Evolutionary conservation across 2,797 vertebrate genomes (phyloP).

Genomic region (Knipowitschia caucasica): DNA sequence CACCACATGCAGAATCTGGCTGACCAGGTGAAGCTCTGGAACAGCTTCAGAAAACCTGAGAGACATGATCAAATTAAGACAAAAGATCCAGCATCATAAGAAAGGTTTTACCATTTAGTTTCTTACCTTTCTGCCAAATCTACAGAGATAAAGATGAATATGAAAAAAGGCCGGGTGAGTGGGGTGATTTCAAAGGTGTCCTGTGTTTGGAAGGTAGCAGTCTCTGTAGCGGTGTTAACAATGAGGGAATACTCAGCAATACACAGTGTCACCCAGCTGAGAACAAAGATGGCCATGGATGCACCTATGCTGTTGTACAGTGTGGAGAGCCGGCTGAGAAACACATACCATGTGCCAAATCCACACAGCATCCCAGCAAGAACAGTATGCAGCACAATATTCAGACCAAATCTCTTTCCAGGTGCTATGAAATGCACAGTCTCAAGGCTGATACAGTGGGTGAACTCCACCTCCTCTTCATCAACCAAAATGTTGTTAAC

Average conservation of each 20-base stretch:
- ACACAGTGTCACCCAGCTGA: slow-evolving; percentile 94
- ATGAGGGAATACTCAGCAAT: slow-evolving; percentile 94
- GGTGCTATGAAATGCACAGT: slow-evolving; percentile 92
- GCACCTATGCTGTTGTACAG: slow-evolving; percentile 83
- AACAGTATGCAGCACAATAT: slow-evolving; percentile 84
- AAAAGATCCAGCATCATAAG: slow-evolving; percentile 1
- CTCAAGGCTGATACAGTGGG: slow-evolving; percentile 87
- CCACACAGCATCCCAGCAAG: slow-evolving; percentile 90
- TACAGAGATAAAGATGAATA: slow-evolving; percentile 88
- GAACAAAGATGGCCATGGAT: slow-evolving; percentile 81
- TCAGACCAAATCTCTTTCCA: slow-evolving; percentile 89
- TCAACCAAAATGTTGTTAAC: slow-evolving; percentile 84
- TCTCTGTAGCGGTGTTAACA: slow-evolving; percentile 92
- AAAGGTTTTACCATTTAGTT: background rate
- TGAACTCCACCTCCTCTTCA: slow-evolving; percentile 96
- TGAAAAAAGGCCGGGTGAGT: slow-evolving; percentile 92
- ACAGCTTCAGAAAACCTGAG: slow-evolving; percentile 80
- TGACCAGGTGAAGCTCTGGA: slow-evolving; percentile 84
- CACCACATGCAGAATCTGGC: slow-evolving; percentile 90
- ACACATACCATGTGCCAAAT: slow-evolving; percentile 93
- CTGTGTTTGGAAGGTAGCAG: slow-evolving; percentile 92
- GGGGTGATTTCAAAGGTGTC: slow-evolving; percentile 94
- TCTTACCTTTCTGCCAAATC: slow-evolving; percentile 89
- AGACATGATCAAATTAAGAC: background rate
- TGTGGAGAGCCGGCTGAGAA: slow-evolving; percentile 83